Conservation (phyloP, 2,113 vertebrate species). For the Peromyscus polionotus region DNA sequence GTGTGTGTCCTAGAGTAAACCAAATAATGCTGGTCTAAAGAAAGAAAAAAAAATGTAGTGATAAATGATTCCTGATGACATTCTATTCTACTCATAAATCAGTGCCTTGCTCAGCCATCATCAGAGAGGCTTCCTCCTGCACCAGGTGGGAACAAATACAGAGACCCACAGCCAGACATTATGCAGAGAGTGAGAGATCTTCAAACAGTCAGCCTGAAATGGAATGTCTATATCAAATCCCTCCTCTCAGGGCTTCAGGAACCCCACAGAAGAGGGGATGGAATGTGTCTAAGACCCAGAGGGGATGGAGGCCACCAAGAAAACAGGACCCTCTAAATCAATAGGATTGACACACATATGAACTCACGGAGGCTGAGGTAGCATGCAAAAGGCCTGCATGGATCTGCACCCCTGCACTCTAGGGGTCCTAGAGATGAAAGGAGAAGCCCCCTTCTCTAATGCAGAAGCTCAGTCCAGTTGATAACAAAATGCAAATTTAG, state of each 20-base stretch:
- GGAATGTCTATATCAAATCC: background rate
- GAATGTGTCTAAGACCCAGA: background rate
- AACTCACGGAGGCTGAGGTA: background rate
- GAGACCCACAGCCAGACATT: background rate
- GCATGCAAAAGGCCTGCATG: fast-evolving
- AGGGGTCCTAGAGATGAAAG: background rate
- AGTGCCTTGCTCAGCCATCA: background rate
- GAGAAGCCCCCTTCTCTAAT: background rate
- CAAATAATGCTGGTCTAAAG: background rate
- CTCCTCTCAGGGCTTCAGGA: background rate
- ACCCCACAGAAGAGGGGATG: background rate
- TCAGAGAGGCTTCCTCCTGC: background rate
- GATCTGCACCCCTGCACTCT: too few species aligned
- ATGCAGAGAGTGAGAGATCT: background rate
- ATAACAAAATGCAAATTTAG: background rate
- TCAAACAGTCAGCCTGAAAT: background rate
- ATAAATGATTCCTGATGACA: background rate
- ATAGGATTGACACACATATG: background rate
- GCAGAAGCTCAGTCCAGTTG: background rate
- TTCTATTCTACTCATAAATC: background rate
- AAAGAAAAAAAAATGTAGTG: background rate
- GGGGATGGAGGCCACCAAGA: background rate
- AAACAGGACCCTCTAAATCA: background rate
- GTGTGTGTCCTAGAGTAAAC: background rate
- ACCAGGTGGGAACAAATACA: background rate